Conservation (phyloP, 1,140 invertebrate genomes). For the fruit fly (Drosophila melanogaster) region DNA sequence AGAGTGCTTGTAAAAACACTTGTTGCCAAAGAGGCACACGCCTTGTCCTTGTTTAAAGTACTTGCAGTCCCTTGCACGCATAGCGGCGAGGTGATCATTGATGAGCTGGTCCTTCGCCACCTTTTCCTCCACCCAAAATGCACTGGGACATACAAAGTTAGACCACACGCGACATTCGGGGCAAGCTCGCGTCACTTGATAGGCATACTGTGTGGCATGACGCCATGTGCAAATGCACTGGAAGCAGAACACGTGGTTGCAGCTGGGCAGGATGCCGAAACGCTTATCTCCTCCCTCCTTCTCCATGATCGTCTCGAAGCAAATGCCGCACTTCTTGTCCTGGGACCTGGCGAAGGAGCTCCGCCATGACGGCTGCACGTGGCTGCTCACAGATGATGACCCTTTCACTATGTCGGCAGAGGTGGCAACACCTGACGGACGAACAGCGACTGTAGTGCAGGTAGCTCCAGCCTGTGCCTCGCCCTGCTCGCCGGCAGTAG, state of each 20-base stretch:
- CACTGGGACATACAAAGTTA: conserved; percentile 95
- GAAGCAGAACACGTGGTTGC: conserved; percentile 95
- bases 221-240: conserved; percentile 95
- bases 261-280: conserved; percentile 95
- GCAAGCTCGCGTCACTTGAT: conserved; percentile 93
- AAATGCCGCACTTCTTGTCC: conserved; percentile 95
- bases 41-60: conserved; percentile 93
- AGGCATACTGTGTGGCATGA: conserved; percentile 92
- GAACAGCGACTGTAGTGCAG: neutral
- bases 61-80: conserved; percentile 94
- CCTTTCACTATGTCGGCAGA: conserved; percentile 87
- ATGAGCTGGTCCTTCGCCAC: conserved; percentile 95
- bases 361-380: conserved; percentile 91
- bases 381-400: conserved; percentile 85
- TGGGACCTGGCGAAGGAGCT: conserved; percentile 91
- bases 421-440: conserved; percentile 34
- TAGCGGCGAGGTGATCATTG: conserved; percentile 90
- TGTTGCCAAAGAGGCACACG: conserved; percentile 95
- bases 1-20: conserved; percentile 95
- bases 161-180: conserved; percentile 94
- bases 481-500: conserved; percentile 18
- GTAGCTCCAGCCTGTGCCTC: conserved; percentile 17
- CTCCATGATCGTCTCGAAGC: conserved; percentile 94
- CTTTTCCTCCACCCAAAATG: conserved; percentile 94
- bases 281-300: conserved; percentile 90